A percentile compares a stretch with the other conserved stretches of the same genome.
Evolutionary conservation across 2,797 vertebrate species (phyloP).

Genomic region (Poecilia velifera): DNA sequence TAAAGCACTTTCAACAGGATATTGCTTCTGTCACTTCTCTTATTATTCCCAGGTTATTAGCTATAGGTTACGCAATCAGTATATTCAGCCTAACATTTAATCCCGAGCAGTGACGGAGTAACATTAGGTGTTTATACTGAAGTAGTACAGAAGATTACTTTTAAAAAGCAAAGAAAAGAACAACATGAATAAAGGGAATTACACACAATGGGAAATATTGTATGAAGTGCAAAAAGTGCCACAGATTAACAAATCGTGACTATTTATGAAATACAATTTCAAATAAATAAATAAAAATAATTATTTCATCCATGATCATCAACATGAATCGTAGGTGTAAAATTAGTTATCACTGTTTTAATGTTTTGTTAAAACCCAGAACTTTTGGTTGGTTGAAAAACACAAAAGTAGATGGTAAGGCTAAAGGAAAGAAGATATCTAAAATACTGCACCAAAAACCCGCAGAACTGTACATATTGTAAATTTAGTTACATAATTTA

Average conservation of each 20-base stretch:
- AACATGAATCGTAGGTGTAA: too few relatives aligned
- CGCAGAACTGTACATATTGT: too few relatives aligned
- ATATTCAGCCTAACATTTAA: background rate
- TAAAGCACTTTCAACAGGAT: conserved; percentile 3
- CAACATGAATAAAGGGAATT: background rate
- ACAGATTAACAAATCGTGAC: background rate
- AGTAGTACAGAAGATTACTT: background rate
- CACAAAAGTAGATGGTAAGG: too few relatives aligned
- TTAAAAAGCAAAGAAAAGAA: background rate
- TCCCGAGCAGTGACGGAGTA: background rate
- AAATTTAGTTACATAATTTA: too few relatives aligned
- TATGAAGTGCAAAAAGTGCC: too few relatives aligned
- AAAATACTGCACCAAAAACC: too few relatives aligned
- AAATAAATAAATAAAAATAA: background rate
- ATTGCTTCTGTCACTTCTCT: conserved; percentile 1
- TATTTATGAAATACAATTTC: background rate
- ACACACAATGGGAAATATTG: background rate
- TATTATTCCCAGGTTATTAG: conserved; percentile 2
- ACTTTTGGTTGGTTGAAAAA: too few relatives aligned
- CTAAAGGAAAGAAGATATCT: too few relatives aligned
- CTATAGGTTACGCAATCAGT: background rate
- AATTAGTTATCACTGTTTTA: background rate
- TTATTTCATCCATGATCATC: background rate
- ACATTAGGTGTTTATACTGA: background rate
- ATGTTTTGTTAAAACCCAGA: too few relatives aligned